These are phyloP conservation scores for Rhodeus uyekii DNA, from an alignment of 2,797 vertebrate species.

Conservation along the genomic window DNA sequence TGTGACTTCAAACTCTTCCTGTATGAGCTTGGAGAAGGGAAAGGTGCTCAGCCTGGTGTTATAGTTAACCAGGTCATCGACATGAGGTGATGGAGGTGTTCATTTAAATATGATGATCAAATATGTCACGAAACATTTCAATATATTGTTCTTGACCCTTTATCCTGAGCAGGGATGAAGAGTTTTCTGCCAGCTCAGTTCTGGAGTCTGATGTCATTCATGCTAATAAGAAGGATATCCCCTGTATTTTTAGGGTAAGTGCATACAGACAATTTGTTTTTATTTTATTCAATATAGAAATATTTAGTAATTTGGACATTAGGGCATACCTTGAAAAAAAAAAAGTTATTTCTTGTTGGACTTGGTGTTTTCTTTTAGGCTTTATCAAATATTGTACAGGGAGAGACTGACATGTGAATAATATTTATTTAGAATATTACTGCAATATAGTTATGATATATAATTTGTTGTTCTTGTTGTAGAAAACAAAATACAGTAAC, in stretches of 20 bases:
- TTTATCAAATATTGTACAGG: background rate
- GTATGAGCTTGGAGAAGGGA: conserved; percentile 95
- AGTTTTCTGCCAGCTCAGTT: conserved; percentile 97
- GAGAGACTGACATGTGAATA: background rate
- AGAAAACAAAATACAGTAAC: background rate
- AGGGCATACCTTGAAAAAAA: background rate
- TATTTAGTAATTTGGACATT: background rate
- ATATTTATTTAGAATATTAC: background rate
- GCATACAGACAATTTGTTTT: background rate
- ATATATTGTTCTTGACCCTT: background rate
- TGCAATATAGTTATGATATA: background rate
- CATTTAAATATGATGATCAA: background rate
- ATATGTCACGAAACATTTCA: background rate
- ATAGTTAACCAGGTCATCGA: conserved; percentile 96
- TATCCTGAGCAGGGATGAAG: conserved; percentile 85
- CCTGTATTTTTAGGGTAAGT: conserved; percentile 97
- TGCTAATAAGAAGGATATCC: conserved; percentile 95
- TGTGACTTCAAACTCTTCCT: conserved; percentile 98
- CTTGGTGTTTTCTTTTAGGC: background rate
- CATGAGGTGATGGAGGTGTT: conserved; percentile 86
- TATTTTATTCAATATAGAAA: background rate
- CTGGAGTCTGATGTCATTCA: conserved; percentile 98
- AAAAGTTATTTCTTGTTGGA: background rate
- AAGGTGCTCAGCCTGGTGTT: conserved; percentile 88
- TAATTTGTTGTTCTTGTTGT: background rate